phyloP scores from a whole-genome alignment of 2,888 invertebrate genomes.

The Ethmia dodecea region DNA sequence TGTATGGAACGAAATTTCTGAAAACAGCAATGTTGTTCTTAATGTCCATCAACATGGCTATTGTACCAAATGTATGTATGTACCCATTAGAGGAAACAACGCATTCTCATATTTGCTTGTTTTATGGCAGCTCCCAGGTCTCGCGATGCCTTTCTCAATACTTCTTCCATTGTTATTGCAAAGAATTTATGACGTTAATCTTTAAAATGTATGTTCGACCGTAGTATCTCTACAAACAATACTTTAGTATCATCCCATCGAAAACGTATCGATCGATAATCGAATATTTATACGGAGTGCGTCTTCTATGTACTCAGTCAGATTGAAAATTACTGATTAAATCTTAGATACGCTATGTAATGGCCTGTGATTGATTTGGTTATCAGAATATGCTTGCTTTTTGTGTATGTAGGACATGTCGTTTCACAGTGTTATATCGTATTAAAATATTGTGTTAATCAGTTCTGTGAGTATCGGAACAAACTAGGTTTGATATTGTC shows the following conservation, averaged over 20 bases:
- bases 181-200: no score
- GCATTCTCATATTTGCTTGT: constrained; percentile 51
- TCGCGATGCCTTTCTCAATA: constrained; percentile 14
- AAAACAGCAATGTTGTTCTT: constrained; percentile 58
- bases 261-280: no score
- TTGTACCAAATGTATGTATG: constrained; percentile 48
- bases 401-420: constrained; percentile 13
- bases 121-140: constrained; percentile 39
- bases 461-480: background rate
- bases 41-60: constrained; percentile 56
- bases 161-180: no score
- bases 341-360: constrained; percentile 11
- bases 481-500: background rate
- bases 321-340: constrained; percentile 20
- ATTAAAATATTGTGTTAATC: constrained; percentile 1
- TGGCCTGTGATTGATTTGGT: constrained; percentile 15
- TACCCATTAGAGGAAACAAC: constrained; percentile 50
- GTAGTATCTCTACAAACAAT: no score
- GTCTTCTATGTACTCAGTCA: constrained; percentile 20
- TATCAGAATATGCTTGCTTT: constrained; percentile 18
- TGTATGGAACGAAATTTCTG: no score
- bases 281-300: constrained; percentile 5
- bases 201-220: no score
- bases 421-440: background rate
- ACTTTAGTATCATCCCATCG: background rate